A percentile compares a stretch with the other conserved stretches of the same genome.
Conservation (phyloP, 2,113 vertebrate genomes). For the Coptodon rendalli region DNA sequence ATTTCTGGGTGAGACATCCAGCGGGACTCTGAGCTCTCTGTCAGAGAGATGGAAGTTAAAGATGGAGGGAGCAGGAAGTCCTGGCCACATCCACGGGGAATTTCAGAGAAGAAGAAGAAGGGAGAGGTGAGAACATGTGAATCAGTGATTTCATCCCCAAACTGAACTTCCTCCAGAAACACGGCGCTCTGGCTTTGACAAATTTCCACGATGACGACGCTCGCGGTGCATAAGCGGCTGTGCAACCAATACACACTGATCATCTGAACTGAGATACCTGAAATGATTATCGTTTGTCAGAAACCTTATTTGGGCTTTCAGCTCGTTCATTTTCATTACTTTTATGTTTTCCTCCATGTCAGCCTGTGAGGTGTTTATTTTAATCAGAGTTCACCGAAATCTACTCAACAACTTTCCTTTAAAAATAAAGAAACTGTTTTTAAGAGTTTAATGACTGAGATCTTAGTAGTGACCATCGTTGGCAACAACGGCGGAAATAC, state of each 20-base stretch:
- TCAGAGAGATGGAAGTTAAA: neutral
- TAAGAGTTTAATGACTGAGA: neutral
- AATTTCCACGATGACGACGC: neutral
- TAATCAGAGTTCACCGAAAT: neutral
- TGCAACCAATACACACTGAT: neutral
- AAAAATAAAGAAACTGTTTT: neutral
- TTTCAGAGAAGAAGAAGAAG: neutral
- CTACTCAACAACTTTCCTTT: neutral
- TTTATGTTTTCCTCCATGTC: neutral
- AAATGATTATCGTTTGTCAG: neutral
- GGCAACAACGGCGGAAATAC: neutral
- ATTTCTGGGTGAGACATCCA: neutral
- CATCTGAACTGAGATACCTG: neutral
- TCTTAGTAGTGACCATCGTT: neutral
- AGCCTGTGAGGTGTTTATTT: neutral
- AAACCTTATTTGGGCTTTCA: neutral
- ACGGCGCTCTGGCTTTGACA: neutral
- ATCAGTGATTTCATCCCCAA: neutral
- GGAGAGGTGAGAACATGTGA: neutral
- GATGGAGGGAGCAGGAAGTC: neutral
- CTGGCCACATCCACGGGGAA: neutral
- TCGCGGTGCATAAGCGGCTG: neutral
- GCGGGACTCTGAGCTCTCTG: neutral
- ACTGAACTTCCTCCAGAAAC: neutral
- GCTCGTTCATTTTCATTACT: neutral